Evolutionary conservation across 2,888 invertebrate genomes (phyloP), one percentile per base, ranked within the genome.

Genomic region (Rhyacophila evoluta): DNA sequence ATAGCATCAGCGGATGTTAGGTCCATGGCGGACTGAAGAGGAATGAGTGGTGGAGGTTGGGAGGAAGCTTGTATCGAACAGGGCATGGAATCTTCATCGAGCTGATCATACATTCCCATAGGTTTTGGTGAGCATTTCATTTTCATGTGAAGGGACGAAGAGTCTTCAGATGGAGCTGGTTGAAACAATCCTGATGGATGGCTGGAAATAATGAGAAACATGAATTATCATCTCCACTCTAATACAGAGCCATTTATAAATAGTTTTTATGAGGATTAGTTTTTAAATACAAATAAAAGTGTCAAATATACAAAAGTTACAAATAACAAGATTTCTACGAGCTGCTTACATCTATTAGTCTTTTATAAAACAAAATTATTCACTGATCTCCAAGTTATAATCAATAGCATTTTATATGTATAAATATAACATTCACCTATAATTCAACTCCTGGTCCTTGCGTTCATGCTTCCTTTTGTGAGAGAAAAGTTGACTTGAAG

Each of bases 391-490:
- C n/a, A n/a, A n/a, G n/a, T n/a, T n/a, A n/a, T n/a, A n/a, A n/a
- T n/a, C n/a, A n/a, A n/a, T n/a, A n/a, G n/a, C n/a, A n/a, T n/a
- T n/a, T n/a, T n/a, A n/a, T n/a, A n/a, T n/a, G n/a, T n/a, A n/a
- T n/a, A n/a, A n/a, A n/a, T n/a, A n/a, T n/a, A n/a, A n/a, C n/a
- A 41, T n/a, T 76, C 78, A 82, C 82, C 82, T 88, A 87, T 81
- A 93, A 86, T 86, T 95, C 86, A 95, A 91, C 85, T 98, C 98
- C 36, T 95, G 95, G 84, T 98, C 97, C 85, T 96, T 94, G 72
- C 98, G 92, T 87, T 99, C 98, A 87, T 99, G 99, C 86, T 98
- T 98, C 77, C 98, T 93, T 88, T 98, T 98, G 88, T 99, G 99
- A 8, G 98, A 97, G 87, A 97, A 96, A 83, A 99, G 93, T 87